Conservation (phyloP, 2,797 vertebrate species). For the Rhadinocentrus ornatus region DNA sequence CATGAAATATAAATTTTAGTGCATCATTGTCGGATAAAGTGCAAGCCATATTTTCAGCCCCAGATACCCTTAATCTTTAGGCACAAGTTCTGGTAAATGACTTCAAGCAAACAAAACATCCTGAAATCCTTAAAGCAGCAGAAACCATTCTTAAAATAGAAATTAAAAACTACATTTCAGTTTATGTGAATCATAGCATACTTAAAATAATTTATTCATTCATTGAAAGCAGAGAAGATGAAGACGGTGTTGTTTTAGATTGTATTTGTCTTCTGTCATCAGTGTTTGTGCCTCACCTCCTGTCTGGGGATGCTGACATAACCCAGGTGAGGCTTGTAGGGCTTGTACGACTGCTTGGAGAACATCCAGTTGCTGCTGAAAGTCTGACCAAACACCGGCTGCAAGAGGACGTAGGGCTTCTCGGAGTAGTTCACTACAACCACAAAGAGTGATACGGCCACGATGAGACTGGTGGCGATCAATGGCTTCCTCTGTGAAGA, state of each 20-base stretch:
- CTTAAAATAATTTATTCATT: neutral
- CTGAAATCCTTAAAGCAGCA: too few relatives aligned
- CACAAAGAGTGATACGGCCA: slow-evolving; percentile 89
- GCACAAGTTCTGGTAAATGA: too few relatives aligned
- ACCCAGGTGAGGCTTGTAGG: slow-evolving; percentile 88
- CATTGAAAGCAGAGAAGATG: neutral
- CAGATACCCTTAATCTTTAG: too few relatives aligned
- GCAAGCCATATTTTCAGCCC: too few relatives aligned
- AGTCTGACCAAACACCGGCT: slow-evolving; percentile 88
- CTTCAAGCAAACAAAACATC: too few relatives aligned
- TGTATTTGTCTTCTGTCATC: neutral
- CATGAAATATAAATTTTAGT: too few relatives aligned
- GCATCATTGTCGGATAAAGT: too few relatives aligned
- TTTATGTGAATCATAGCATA: too few relatives aligned
- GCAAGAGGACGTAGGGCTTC: slow-evolving; percentile 87
- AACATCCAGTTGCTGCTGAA: slow-evolving; percentile 86
- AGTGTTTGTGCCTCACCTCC: slow-evolving; percentile 85
- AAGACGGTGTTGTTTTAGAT: neutral
- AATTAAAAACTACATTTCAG: too few relatives aligned
- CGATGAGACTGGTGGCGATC: slow-evolving; percentile 86
- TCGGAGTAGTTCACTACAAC: slow-evolving; percentile 88
- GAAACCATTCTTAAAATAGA: too few relatives aligned
- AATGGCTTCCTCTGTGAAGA: slow-evolving; percentile 87
- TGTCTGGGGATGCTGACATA: slow-evolving; percentile 92
- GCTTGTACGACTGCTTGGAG: slow-evolving; percentile 84